Evolutionary conservation across 35 echinoderm and acorn worm species (phyloP).

Genomic region (Lytechinus pictus): DNA sequence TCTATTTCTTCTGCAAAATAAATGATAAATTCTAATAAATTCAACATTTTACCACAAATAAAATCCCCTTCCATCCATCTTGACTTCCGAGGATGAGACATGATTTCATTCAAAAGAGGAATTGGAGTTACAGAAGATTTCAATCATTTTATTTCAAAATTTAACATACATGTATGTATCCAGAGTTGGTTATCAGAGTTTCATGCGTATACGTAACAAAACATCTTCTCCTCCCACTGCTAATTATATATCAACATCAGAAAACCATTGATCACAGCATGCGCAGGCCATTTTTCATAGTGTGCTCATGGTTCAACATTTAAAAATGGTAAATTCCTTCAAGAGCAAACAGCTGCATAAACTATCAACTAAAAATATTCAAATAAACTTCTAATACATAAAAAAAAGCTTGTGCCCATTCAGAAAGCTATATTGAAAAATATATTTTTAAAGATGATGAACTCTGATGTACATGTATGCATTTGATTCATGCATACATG

Average conservation of each 20-base stretch:
- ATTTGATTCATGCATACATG: no score
- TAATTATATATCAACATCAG: neutral
- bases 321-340: neutral
- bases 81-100: neutral
- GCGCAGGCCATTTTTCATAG: neutral
- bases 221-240: no score
- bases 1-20: no score
- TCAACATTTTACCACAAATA: neutral
- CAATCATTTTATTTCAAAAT: neutral
- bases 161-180: neutral
- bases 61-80: neutral
- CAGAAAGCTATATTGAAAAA: no score
- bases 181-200: neutral
- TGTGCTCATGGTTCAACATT: neutral
- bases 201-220: no score
- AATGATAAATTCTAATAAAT: no score
- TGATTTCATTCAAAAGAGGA: conserved; percentile 5
- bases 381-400: neutral
- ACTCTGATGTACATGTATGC: no score
- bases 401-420: neutral
- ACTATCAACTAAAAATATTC: neutral
- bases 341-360: neutral
- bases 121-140: neutral
- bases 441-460: no score
- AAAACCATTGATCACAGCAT: neutral